Percentiles rank a stretch among this genome's conserved stretches.
Conservation (phyloP, 2,113 vertebrate genomes). For the Brachyhypopomus occidentalis region DNA sequence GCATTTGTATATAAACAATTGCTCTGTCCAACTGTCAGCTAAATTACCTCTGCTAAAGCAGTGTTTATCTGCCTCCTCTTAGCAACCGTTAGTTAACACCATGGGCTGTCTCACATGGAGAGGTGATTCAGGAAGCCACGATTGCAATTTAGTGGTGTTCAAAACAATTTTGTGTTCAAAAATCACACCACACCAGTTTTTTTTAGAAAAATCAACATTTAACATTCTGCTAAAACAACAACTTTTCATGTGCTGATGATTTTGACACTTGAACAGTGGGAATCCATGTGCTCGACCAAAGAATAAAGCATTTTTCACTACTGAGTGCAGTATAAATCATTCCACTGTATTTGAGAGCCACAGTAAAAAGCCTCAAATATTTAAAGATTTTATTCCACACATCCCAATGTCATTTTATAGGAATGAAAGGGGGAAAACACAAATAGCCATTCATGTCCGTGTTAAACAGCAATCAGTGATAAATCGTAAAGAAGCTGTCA, state of each 20-base stretch:
- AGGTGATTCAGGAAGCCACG: constrained; percentile 20
- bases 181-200: neutral
- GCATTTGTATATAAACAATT: constrained; percentile 63
- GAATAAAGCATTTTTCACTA: neutral
- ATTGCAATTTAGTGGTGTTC: neutral
- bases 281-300: neutral
- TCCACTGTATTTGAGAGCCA: neutral
- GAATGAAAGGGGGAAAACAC: neutral
- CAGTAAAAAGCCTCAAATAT: neutral
- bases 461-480: neutral
- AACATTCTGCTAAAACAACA: neutral
- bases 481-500: too few relatives aligned
- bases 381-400: neutral
- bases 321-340: neutral
- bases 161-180: neutral
- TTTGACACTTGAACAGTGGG: neutral
- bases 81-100: constrained; percentile 61
- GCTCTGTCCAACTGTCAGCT: constrained; percentile 50
- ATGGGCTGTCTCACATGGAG: constrained; percentile 38
- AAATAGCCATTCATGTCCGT: neutral
- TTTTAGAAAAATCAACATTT: neutral
- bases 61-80: constrained; percentile 56
- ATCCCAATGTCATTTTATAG: neutral
- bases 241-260: neutral
- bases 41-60: constrained; percentile 58